phyloP scores from a whole-genome alignment of 2,113 vertebrate genomes.

The Periophthalmus modestus region DNA sequence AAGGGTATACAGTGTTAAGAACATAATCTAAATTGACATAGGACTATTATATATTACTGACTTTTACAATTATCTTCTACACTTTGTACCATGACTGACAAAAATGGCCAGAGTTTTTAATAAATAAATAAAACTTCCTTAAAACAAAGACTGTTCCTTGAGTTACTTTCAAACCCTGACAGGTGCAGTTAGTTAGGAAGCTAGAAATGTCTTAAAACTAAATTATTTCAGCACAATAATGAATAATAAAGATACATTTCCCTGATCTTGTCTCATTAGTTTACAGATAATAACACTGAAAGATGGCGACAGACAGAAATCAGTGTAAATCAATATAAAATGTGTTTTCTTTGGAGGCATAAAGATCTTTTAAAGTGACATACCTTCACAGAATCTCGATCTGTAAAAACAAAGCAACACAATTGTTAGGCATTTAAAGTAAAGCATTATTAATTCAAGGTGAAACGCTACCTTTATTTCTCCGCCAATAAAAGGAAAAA shows the following conservation, averaged over 20 bases:
- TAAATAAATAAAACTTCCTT: too few relatives aligned
- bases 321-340: neutral
- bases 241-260: too few relatives aligned
- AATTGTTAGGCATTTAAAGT: constrained; percentile 7
- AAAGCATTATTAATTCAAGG: neutral
- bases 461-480: neutral
- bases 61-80: neutral
- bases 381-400: constrained; percentile 75
- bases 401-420: constrained; percentile 47
- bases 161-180: too few relatives aligned
- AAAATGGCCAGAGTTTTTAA: neutral
- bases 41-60: neutral
- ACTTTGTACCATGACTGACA: neutral
- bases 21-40: neutral
- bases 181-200: too few relatives aligned
- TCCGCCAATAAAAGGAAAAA: neutral
- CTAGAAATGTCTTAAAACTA: too few relatives aligned
- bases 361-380: constrained; percentile 17
- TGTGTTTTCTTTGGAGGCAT: neutral
- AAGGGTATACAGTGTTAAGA: neutral
- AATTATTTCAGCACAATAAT: too few relatives aligned
- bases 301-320: too few relatives aligned
- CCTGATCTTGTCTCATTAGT: too few relatives aligned
- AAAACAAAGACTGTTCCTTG: too few relatives aligned
- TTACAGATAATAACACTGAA: too few relatives aligned